These are phyloP conservation scores for Caenorhabditis inopinata DNA, from an alignment of 1,140 invertebrate species.

Conservation along the genomic window DNA sequence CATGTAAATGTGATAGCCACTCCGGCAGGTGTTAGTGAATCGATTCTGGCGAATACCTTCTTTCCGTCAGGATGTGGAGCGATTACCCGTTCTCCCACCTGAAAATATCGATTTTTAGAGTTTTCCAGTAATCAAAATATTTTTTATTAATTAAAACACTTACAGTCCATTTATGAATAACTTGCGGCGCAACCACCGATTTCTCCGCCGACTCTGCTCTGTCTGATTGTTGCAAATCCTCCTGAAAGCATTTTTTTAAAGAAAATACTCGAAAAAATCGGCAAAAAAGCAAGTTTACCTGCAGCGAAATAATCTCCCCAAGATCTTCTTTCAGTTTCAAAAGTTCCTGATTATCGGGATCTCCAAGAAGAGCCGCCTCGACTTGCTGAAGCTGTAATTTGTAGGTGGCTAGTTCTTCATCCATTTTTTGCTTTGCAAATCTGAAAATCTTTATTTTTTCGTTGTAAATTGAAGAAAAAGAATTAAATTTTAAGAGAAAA, in stretches of 20 bases:
- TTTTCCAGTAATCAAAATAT: background rate
- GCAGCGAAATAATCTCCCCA: slow-evolving; percentile 19
- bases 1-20: slow-evolving; percentile 33
- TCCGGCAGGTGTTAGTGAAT: slow-evolving; percentile 3
- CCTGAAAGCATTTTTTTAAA: background rate
- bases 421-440: background rate
- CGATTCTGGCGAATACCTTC: slow-evolving; percentile 23
- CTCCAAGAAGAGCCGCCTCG: slow-evolving; percentile 36
- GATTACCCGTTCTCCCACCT: slow-evolving; percentile 20
- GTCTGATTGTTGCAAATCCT: background rate
- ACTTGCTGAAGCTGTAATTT: slow-evolving; percentile 39
- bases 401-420: slow-evolving; percentile 35
- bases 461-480: background rate
- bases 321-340: slow-evolving; percentile 21
- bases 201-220: background rate
- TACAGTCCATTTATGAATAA: slow-evolving; percentile 22
- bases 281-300: background rate
- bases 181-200: background rate
- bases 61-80: slow-evolving; percentile 10
- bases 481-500: background rate
- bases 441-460: background rate
- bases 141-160: background rate
- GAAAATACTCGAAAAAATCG: background rate
- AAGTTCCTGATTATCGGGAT: slow-evolving; percentile 17
- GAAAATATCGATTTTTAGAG: background rate